Base-by-base conservation (phyloP, 1,140 invertebrate genomes). In the Ganaspis sp. region DNA sequence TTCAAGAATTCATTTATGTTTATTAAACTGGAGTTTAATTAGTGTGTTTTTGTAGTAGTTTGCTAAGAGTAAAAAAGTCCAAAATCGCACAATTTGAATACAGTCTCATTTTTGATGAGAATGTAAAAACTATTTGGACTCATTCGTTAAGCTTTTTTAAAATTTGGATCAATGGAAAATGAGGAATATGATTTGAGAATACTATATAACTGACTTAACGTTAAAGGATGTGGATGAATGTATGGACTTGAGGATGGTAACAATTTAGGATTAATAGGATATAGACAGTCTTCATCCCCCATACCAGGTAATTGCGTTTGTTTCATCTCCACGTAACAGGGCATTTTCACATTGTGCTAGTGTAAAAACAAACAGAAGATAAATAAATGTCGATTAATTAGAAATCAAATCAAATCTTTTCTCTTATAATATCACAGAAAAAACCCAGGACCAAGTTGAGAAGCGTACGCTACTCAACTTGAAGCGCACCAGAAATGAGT, bases 331-430 rank as follows among this genome's bases (percentile, higher is more conserved):
- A 87, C 78, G 78, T 87, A 87, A 76, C 85, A 84, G 73, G 89
- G 89, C 89, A 91, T 90, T 84, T 82, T 82, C 85, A 90, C 72
- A 85, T 89, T 86, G 85, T 91, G 88, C 90, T 90, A 81, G 75
- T 83, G 58, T 77, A 70, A 77, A 80, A 84, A 88, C 85, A 82
- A 85, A 87, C 70, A 78, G 85, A 83, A 78, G 77, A 81, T 45
- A 84, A 1, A 11, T 34, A 23, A 26, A 15, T 72, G 11, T 42
- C 42, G 9, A 29, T 72, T 38, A 11, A 23, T n/a, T 58, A 58
- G 4, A 58, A 21, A 58, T 49, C 9, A 49, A 15, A 49, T 49
- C n/a, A n/a, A n/a, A n/a, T n/a, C n/a, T n/a, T n/a, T n/a, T n/a
- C n/a, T n/a, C n/a, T n/a, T n/a, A n/a, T n/a, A n/a, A n/a, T n/a